phyloP scores from a whole-genome alignment of 2,888 invertebrate species.

The Laothoe populi region DNA sequence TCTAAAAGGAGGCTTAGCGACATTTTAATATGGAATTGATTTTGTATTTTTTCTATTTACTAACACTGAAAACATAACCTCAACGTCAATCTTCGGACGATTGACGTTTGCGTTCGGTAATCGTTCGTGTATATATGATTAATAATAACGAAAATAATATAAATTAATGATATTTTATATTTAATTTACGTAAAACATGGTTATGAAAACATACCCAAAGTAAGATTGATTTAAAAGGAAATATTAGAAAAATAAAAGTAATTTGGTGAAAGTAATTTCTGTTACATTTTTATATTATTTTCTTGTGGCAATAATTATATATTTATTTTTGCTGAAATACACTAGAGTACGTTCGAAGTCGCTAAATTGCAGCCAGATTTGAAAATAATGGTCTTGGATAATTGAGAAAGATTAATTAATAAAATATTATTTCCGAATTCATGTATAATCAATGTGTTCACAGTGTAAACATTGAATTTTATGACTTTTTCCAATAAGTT shows the following conservation, averaged over 20 bases:
- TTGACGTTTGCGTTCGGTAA: no score
- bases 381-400: not conserved
- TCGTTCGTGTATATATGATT: no score
- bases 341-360: slow-evolving; percentile 3
- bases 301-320: not conserved
- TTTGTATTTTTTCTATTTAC: slow-evolving; percentile 33
- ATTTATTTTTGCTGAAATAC: not conserved
- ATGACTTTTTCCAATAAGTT: not conserved
- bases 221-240: not conserved
- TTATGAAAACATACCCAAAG: not conserved
- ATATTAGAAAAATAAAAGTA: no score
- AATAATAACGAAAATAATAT: no score
- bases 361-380: not conserved
- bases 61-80: slow-evolving; percentile 29
- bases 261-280: not conserved
- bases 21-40: slow-evolving; percentile 43
- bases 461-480: not conserved
- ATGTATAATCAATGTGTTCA: not conserved
- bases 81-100: not conserved
- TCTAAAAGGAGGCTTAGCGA: slow-evolving; percentile 70
- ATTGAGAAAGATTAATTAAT: no score
- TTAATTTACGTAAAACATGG: no score
- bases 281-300: not conserved
- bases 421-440: not conserved
- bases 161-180: no score